Base-by-base conservation (phyloP, 1,140 invertebrate genomes). In the Mizuhopecten yessoensis region DNA sequence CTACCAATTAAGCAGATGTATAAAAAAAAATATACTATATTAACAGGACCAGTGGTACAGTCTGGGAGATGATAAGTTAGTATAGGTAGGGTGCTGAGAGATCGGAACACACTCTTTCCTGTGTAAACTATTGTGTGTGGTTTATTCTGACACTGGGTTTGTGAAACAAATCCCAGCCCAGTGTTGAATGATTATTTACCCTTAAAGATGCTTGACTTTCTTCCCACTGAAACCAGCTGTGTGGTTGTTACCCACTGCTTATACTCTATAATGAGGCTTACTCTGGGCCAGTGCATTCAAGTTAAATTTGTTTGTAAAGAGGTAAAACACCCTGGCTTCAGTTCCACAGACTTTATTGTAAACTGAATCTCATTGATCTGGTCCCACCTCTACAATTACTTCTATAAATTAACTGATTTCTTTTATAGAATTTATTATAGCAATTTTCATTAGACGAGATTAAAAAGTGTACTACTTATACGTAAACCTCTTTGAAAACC, bases 111-210 rank as follows among this genome's bases (percentile, higher is more conserved):
- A 9, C 23, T 75, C 5, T 3, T 75, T 75, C n/a, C 57, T 75
- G 57, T 29, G 57, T 75, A 75, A n/a, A 75, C 57, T n/a, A 75
- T 75, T n/a, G 57, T 75, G 57, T 75, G n/a, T 75, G n/a, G 23
- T 75, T n/a, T 5, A 75, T n/a, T 75, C 57, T 29, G 57, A 75
- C 57, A 75, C 57, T 29, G 1, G 29, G n/a, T 75, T 75, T 3
- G 23, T 75, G n/a, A n/a, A 75, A 75, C 57, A 75, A 75, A 75
- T 75, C 57, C n/a, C 23, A 75, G 57, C 57, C 15, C n/a, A 29
- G 57, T 75, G 57, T 75, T 75, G 57, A 75, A 75, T 75, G 57
- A 75, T 75, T 75, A 29, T 7, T n/a, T 49, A 49, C 10, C 45
- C 45, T 49, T 49, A 49, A 49, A 49, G 11, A 49, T 49, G 45